Base-by-base conservation (phyloP, 2,113 vertebrate species). In the Chinchilla lanigera region DNA sequence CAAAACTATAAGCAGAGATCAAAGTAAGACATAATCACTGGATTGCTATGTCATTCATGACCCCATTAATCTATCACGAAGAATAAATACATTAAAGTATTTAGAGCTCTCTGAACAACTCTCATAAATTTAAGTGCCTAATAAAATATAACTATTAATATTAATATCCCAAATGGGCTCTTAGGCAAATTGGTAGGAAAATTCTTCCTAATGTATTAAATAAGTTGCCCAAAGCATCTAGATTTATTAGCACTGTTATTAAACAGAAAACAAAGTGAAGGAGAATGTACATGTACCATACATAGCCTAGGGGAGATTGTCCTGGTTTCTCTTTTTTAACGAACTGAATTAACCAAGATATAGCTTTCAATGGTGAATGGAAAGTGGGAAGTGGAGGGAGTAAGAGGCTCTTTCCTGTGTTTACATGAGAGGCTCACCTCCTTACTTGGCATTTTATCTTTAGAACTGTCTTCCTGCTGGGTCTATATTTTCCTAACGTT, bases 211-310 rank as follows among this genome's bases (percentile, higher is more conserved):
- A 52, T 86, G 54, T 95, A 63, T 91, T 94, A 82, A 92, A 14
- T 65, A 84, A 14, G 1, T 10, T 75, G 20, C 22, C 63, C n/a
- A 88, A 86, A 89, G 5, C 30, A 58, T 61, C 30, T 71, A 24
- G 84, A 93, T 84, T 89, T 87, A 82, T 94, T 61, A 86, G 13
- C 75, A 71, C 61, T 82, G 7, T 82, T 97, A 75, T 91, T 96
- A 67, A 93, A 84, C 67, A 83, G 71, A 96, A 78, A 80, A 13
- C 7, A 16, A 75, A 60, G 3, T 92, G 1, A 11, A 5, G 9
- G 86, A 54, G 16, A 65, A 86, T 13, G 19, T 60, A 24, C 12
- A 10, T 17, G 16, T 63, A 60, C 20, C 13, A 4, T 28, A 54
- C 16, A 9, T 33, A 50, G 52, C 30, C 54, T 65, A 3, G 22